These are phyloP conservation scores for Cephus cinctus DNA, from an alignment of 1,140 invertebrate genomes.

Conservation along the genomic window DNA sequence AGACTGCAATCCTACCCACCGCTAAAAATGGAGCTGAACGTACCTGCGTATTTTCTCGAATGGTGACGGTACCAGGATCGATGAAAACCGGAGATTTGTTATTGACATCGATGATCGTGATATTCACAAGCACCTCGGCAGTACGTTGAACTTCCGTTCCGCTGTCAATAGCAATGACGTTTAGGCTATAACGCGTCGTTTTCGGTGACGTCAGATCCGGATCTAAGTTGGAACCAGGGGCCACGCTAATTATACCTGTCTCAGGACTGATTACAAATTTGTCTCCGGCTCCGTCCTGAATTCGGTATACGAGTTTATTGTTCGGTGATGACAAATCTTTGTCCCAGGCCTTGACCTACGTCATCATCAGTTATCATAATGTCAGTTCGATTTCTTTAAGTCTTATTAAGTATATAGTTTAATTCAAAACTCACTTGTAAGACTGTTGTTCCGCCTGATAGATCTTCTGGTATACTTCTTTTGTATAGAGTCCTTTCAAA, in stretches of 20 bases:
- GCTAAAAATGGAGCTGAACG: too few species aligned
- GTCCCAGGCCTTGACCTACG: slow-evolving; percentile 76
- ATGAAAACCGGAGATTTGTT: slow-evolving; percentile 81
- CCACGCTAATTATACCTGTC: slow-evolving; percentile 80
- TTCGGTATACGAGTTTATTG: slow-evolving; percentile 83
- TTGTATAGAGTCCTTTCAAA: slow-evolving; percentile 77
- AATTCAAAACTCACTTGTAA: slow-evolving; percentile 63
- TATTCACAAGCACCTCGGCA: slow-evolving; percentile 73
- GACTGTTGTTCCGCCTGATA: slow-evolving; percentile 74
- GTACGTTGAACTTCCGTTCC: slow-evolving; percentile 79
- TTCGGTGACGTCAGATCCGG: slow-evolving; percentile 81
- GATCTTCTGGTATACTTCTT: slow-evolving; percentile 78
- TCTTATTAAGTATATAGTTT: slow-evolving; percentile 6
- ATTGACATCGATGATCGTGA: slow-evolving; percentile 87
- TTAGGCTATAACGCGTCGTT: slow-evolving; percentile 66
- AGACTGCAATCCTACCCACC: too few species aligned
- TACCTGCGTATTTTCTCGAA: slow-evolving; percentile 77
- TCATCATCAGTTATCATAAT: neutral
- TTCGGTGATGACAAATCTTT: slow-evolving; percentile 83
- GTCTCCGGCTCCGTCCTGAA: slow-evolving; percentile 82
- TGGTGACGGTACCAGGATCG: slow-evolving; percentile 66
- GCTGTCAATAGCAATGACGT: slow-evolving; percentile 80
- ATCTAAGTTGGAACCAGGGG: slow-evolving; percentile 83
- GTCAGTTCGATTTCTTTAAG: neutral
- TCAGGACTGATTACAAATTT: slow-evolving; percentile 89